Base-by-base conservation (phyloP, 1,140 invertebrate species). In the Reticulitermes speratus region DNA sequence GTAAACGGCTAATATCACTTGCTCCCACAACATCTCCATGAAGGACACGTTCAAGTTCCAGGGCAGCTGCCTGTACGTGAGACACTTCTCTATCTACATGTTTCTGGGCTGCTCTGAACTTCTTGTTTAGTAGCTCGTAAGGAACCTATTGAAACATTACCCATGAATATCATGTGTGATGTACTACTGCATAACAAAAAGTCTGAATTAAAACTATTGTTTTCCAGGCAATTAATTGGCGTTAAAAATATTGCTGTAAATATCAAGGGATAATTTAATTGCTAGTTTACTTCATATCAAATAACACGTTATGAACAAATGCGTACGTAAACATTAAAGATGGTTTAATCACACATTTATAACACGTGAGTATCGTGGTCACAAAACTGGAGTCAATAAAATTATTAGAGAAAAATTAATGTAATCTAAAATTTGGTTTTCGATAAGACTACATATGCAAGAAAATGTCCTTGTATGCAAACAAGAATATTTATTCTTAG, bases 91-190 rank as follows among this genome's bases (percentile, higher is more conserved):
- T 93, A 90, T 99, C 98, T 84, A 99, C 92, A 19, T 95, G 95
- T 89, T 99, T 98, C 90, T 99, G 98, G 11, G 98, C 97, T 83
- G 96, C 94, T 69, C 99, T 95, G 91, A 99, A 99, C 89, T 97
- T 98, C 91, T 99, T 99, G 91, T 99, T 99, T 55, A 99, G 93
- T 14, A 99, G 94, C 92, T 99, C 99, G 91, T 99, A 99, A 69
- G 99, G 98, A 87, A 99, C 97, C 97, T 98, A 87, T 52, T 91
- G 89, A 86, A n/a, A 86, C 44, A 55, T 21, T 16, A 55, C 69
- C 16, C 48, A 44, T 30, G 30, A 45, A n/a, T 45, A 44, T 25
- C 30, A 75, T 3, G 23, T 25, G 23, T 25, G 30, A 30, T 82
- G 75, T 82, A 12, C 3, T 1, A 82, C 12, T 19, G 19, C 12